phyloP scores from a whole-genome alignment of 2,888 invertebrate species.

The Shargacucullia verbasci region DNA sequence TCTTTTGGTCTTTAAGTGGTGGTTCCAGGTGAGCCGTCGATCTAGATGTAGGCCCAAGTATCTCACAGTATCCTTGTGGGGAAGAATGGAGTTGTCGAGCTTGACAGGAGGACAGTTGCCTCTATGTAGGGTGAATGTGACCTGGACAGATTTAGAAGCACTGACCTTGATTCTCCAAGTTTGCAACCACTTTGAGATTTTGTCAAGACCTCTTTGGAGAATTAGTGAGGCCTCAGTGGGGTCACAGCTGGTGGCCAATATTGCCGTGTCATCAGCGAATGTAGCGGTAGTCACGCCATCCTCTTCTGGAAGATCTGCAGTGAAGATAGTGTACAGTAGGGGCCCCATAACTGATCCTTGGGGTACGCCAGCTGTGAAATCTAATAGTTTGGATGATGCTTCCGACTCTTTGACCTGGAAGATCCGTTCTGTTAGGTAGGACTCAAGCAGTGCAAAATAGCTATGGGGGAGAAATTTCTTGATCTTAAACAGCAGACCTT shows the following conservation, averaged over 20 bases:
- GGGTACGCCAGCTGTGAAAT: background rate
- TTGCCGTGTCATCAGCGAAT: constrained; percentile 6
- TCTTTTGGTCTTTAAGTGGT: background rate
- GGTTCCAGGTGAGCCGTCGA: background rate
- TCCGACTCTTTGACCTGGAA: background rate
- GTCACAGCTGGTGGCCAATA: background rate
- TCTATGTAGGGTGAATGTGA: background rate
- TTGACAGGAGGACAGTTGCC: background rate
- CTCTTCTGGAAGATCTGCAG: background rate
- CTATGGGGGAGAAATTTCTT: background rate
- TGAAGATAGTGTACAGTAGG: background rate
- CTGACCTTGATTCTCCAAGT: background rate
- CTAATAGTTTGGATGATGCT: background rate
- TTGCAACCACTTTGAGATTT: background rate
- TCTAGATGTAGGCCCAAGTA: background rate
- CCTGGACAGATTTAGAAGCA: too few species aligned
- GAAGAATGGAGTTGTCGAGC: background rate
- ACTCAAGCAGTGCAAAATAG: background rate
- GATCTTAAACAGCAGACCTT: background rate
- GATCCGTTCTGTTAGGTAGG: background rate
- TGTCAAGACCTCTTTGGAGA: background rate
- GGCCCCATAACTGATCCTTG: background rate
- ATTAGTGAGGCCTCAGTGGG: background rate
- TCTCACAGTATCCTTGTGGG: background rate
- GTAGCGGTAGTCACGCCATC: background rate